Base-by-base conservation (phyloP, 2,888 invertebrate species). In the Drosophila quasianomalipes region DNA sequence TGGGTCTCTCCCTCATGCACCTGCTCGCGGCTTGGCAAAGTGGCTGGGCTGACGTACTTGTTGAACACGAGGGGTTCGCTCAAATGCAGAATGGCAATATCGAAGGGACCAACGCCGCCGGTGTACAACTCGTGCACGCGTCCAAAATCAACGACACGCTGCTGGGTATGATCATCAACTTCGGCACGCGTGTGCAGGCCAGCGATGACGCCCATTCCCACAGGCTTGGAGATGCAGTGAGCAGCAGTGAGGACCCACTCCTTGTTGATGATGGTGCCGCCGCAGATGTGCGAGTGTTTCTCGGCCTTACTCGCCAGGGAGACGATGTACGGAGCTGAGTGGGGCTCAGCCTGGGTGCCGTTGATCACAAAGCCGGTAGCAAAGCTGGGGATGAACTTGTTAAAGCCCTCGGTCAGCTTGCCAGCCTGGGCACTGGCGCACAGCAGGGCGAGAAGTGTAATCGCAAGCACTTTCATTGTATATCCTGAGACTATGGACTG, bases 31-130 rank as follows among this genome's bases (percentile, higher is more conserved):
- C 70, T 63, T 31, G 94, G 94, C 70, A 94, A 76, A 14, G 81
- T 81, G 22, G 94, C 93, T 7, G 93, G 87, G 55, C 90, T 83
- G 9, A 94, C 92, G 16, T 22, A 82, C 54, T 90, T 76, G 63
- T 91, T 92, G 70, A 92, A 92, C 14, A 70, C 70, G 47, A 93
- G 91, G 2, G 92, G 74, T 47, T 82, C 61, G 31, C 77, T 81
- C 14, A 92, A 82, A 73, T 91, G 91, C 67, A 95, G 78, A 2
- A 95, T 62, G 35, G 94, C 95, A 76, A 95, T 94, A 81, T 95
- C 95, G 77, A 94, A 94, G 70, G 93, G 94, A 22, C 92, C 93
- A n/a, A 94, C 93, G 4, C 92, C 92, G n/a, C 94, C 94, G 44
- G 14, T 33, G 74, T 82, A 93, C 3, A 35, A 3, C 44, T 89